These are phyloP conservation scores for Yponomeuta malinellus DNA, from an alignment of 2,888 invertebrate genomes.

Conservation along the genomic window DNA sequence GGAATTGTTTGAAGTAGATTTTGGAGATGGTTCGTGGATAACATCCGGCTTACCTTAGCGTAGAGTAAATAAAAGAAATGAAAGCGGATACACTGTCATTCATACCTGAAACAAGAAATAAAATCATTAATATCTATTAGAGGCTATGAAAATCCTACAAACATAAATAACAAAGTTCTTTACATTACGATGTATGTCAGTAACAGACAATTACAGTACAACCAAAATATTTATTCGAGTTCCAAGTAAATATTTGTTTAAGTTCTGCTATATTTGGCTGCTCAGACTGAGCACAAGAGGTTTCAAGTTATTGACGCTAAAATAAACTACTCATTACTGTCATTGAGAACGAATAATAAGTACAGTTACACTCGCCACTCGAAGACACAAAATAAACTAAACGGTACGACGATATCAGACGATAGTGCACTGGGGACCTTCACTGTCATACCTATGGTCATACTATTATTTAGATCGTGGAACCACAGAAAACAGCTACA, in stretches of 20 bases:
- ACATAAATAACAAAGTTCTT: background rate
- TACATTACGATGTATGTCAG: background rate
- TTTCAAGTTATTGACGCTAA: background rate
- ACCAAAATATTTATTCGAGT: background rate
- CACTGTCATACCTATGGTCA: too few species aligned
- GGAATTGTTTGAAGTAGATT: background rate
- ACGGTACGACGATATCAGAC: too few species aligned
- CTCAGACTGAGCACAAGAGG: background rate
- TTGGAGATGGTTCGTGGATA: background rate
- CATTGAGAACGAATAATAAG: background rate
- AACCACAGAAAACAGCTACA: too few species aligned
- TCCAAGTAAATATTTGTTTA: background rate
- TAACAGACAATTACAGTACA: background rate
- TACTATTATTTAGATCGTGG: too few species aligned
- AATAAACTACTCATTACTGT: background rate
- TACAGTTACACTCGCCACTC: too few species aligned
- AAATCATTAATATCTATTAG: background rate
- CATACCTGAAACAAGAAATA: slow-evolving; percentile 14
- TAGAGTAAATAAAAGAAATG: background rate
- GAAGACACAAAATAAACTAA: too few species aligned
- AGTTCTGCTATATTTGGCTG: background rate
- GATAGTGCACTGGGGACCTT: too few species aligned
- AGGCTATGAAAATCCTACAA: background rate
- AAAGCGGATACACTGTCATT: background rate
- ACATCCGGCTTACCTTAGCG: background rate